Evolutionary conservation across 2,113 vertebrate species (phyloP), one percentile per base, ranked within the genome.

Genomic region (Rana temporaria): DNA sequence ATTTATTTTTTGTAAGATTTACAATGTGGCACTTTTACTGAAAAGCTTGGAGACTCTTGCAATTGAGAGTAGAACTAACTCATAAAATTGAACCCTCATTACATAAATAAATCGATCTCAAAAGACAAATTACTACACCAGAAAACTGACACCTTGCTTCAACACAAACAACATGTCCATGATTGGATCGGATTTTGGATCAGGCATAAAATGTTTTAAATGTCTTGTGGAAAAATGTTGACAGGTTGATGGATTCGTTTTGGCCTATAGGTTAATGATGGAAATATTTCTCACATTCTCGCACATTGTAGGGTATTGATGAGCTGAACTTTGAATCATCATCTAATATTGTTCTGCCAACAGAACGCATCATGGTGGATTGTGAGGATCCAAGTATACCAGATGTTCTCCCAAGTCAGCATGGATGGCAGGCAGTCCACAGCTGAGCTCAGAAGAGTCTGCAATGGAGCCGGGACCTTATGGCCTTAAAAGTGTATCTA

Each of bases 391-490:
- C 7, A 19, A 42, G 16, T 42, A 15, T 24, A 65, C 32, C 77
- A 79, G 77, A 79, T 79, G 77, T 79, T 68, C 68, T 67, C 77
- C 77, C 63, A n/a, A 38, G 42, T 67, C 9, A 32, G 22, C 24
- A 6, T 19, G 22, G 20, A 42, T 34, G 32, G 30, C 24, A 59
- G 14, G 16, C 19, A 56, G 70, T 26, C 19, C n/a, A 6, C 24
- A n/a, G 52, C 53, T 56, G 42, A 8, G 12, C 22, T 34, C 16
- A 18, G 42, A 11, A 48, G 12, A 2, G 12, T 12, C 42, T 48
- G 11, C 42, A 48, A 48, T 48, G 9, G 42, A 48, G 9, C 42
- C 9, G 11, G 42, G 11, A 14, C 12, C 12, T 48, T 48, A 48
- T 48, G 42, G 12, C 42, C 11, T 12, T 5, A 38, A 38, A 6